Percentiles rank a stretch among this genome's conserved stretches.
Conservation (phyloP, 2,797 vertebrate genomes). For the Selene dorsalis region DNA sequence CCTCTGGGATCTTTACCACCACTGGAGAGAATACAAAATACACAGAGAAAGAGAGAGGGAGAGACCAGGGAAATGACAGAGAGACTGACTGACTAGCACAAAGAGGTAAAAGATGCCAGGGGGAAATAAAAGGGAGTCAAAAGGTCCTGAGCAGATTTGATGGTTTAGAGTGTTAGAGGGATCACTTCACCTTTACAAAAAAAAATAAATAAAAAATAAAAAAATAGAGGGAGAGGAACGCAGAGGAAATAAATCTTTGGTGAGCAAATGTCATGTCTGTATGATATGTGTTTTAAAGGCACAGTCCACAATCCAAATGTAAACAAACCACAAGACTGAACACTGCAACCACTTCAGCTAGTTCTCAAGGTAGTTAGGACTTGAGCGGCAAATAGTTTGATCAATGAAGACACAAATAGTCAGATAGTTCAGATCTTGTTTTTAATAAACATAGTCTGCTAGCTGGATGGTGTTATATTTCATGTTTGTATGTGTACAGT, state of each 20-base stretch:
- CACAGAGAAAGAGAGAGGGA: not conserved
- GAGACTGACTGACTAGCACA: conserved; percentile 28
- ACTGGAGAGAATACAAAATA: conserved; percentile 33
- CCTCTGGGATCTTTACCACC: conserved; percentile 32
- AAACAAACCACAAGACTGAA: conserved; percentile 8
- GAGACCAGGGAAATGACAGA: conserved; percentile 16
- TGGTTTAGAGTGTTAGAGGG: not conserved
- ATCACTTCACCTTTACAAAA: conserved; percentile 27
- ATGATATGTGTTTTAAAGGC: conserved; percentile 15
- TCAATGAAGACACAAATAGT: not conserved
- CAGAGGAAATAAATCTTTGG: conserved; percentile 21
- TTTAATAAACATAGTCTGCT: not conserved
- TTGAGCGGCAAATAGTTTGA: not conserved
- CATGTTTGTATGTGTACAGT: not conserved
- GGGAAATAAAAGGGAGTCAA: conserved; percentile 40
- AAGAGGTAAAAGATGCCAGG: conserved; percentile 28
- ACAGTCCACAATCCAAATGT: not conserved
- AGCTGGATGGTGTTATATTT: not conserved
- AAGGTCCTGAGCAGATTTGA: conserved; percentile 16
- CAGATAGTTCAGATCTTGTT: not conserved
- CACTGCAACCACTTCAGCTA: not conserved
- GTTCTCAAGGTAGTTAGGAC: not conserved
- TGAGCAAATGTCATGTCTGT: conserved; percentile 20
- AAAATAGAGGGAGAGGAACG: not conserved
- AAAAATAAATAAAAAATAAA: not conserved